Base-by-base conservation (phyloP, 1,140 invertebrate genomes). In the Cyclina sinensis region DNA sequence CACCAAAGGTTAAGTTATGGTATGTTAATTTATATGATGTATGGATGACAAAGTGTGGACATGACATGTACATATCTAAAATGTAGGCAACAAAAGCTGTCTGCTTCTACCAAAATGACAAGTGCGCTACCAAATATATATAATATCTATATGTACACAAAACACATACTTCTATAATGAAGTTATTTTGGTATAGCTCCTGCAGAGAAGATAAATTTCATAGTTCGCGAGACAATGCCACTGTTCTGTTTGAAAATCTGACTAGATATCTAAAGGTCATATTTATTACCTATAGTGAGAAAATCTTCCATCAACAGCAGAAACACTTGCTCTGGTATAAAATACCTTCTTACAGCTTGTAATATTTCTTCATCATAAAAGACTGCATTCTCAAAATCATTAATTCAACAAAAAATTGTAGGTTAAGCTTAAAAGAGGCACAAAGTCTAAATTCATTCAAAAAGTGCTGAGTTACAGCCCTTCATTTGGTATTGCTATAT, bases 1-100 rank as follows among this genome's bases (percentile, higher is more conserved):
- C 30, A 51, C 46, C 74, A 54, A 35, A 78, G 46, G 30, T 35
- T 51, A 78, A 35, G 54, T 46, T 30, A 78, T 54, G 74, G 74
- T 18, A 51, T 30, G 74, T 78, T 78, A 37, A 37, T 37, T 70
- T 16, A 37, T 37, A 70, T 70, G 32, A 70, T 18, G 32, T 57
- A 57, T 35, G 65, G 32, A 70, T 48, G 43, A 74, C 43, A 51
- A 73, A 37, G 30, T 78, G 21, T 30, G 54, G 46, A 51, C 18
- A 54, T 70, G 65, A 70, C 3, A 16, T 70, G 18, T 70, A 70
- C 65, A 70, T 70, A 57, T 57, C 21, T 32, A 9, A 70, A 35
- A 11, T 70, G 35, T 70, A 37, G 65, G 65, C 65, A 70, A 70
- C 30, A 70, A 5, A 70, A 37, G 32, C 65, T 9, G 35, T 30